A percentile compares a stretch with the other conserved stretches of the same genome.
These are phyloP conservation scores for Melanotaenia pygmaea DNA, from an alignment of 2,797 vertebrate species.

Conservation along the genomic window DNA sequence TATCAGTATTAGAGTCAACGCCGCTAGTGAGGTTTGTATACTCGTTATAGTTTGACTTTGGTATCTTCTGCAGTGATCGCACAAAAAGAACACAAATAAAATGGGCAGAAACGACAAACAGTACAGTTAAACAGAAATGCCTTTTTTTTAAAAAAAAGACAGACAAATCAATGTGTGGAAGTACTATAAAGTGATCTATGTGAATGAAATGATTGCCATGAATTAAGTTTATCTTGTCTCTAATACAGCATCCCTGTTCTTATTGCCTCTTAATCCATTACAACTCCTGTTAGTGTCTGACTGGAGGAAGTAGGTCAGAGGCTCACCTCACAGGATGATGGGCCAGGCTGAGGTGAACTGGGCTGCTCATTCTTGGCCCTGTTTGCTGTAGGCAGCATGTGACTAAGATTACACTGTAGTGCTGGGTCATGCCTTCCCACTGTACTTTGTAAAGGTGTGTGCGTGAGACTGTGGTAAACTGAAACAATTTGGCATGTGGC, in stretches of 20 bases:
- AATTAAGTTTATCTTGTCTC: neutral
- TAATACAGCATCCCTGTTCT: neutral
- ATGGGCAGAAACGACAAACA: too few relatives aligned
- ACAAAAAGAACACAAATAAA: too few relatives aligned
- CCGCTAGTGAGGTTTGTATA: neutral
- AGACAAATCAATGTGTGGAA: neutral
- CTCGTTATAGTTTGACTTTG: neutral
- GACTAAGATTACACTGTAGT: slow-evolving; percentile 69
- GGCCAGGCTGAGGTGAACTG: slow-evolving; percentile 47
- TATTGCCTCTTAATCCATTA: neutral
- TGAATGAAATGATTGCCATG: neutral
- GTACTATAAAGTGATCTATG: neutral
- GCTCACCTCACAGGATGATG: slow-evolving; percentile 29
- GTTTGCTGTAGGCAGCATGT: slow-evolving; percentile 64
- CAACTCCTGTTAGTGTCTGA: slow-evolving; percentile 6
- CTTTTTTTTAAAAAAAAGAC: neutral
- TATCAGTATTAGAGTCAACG: neutral
- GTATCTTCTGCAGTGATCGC: neutral
- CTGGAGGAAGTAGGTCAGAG: slow-evolving; percentile 21
- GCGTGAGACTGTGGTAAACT: slow-evolving; percentile 22
- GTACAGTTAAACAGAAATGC: neutral
- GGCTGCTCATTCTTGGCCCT: slow-evolving; percentile 57
- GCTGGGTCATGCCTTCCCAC: slow-evolving; percentile 61
- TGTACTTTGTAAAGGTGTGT: slow-evolving; percentile 44
- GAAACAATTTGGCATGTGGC: neutral